Percentiles rank a stretch among this genome's conserved stretches.
Conservation (phyloP, 2,888 invertebrate species). For the Hydriomena furcata region DNA sequence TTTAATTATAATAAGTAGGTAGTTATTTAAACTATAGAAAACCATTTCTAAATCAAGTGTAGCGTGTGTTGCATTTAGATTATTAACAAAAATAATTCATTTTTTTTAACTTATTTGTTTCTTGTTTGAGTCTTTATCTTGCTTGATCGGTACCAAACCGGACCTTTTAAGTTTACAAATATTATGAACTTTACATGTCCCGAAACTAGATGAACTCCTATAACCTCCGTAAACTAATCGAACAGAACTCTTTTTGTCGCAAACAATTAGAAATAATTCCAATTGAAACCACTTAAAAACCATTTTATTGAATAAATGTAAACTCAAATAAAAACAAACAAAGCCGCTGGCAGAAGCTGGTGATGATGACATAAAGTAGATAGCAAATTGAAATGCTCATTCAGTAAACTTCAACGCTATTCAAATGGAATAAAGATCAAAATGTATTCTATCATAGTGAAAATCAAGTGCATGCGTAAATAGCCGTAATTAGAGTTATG, state of each 20-base stretch:
- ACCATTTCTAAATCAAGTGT: too few relatives aligned
- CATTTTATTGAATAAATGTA: not conserved
- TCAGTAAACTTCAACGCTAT: constrained; percentile 1
- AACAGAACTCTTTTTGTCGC: not conserved
- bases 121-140: too few relatives aligned
- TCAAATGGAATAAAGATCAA: constrained; percentile 9
- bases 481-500: constrained; percentile 11
- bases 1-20: too few relatives aligned
- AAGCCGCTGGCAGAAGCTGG: not conserved
- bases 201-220: too few relatives aligned
- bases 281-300: not conserved
- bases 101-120: too few relatives aligned
- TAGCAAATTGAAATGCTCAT: constrained; percentile 12
- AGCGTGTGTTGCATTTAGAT: too few relatives aligned
- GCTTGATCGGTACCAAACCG: too few relatives aligned
- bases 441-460: constrained; percentile 1
- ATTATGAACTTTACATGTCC: too few relatives aligned
- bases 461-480: constrained; percentile 10
- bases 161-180: too few relatives aligned
- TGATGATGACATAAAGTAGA: constrained; percentile 9
- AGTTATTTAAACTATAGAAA: too few relatives aligned
- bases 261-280: not conserved
- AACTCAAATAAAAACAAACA: not conserved
- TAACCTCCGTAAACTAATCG: not conserved
- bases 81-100: too few relatives aligned